Percentiles rank a stretch among this genome's conserved stretches.
These are phyloP conservation scores for Entelurus aequoreus DNA, from an alignment of 2,113 vertebrate genomes.

Conservation along the genomic window DNA sequence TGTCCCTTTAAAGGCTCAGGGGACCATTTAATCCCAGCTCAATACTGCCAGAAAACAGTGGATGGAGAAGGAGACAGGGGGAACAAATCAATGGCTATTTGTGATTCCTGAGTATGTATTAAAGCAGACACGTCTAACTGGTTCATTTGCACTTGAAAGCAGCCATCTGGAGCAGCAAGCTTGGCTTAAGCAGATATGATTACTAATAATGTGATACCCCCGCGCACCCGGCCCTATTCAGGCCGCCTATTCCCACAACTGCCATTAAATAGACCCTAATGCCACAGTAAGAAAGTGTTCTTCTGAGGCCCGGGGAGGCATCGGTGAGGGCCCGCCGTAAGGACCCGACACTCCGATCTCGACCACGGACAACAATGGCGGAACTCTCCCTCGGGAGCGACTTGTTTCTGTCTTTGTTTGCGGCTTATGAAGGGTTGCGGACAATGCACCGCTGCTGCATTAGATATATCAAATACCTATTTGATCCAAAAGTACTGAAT, in stretches of 20 bases:
- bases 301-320: constrained; percentile 68
- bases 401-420: constrained; percentile 50
- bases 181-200: constrained; percentile 99
- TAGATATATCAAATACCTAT: constrained; percentile 58
- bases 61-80: constrained; percentile 76
- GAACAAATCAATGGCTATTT: constrained; percentile 97
- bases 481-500: constrained; percentile 37
- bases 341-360: constrained; percentile 65
- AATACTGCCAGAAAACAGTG: constrained; percentile 96
- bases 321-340: constrained; percentile 75
- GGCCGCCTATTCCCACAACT: constrained; percentile 89
- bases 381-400: constrained; percentile 40
- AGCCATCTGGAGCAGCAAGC: constrained; percentile 99
- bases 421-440: constrained; percentile 48
- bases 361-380: constrained; percentile 57
- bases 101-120: constrained; percentile 99
- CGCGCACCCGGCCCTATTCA: constrained; percentile 75
- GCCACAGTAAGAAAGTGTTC: constrained; percentile 63
- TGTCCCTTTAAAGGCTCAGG: constrained; percentile 98
- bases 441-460: constrained; percentile 58
- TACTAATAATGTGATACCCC: constrained; percentile 99
- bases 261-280: constrained; percentile 85
- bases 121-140: constrained; percentile 99
- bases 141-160: constrained; percentile 99
- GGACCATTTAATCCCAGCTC: constrained; percentile 99